Evolutionary conservation across 2,797 vertebrate species (phyloP), one percentile per base, ranked within the genome.

Genomic region (Coluber constrictor): DNA sequence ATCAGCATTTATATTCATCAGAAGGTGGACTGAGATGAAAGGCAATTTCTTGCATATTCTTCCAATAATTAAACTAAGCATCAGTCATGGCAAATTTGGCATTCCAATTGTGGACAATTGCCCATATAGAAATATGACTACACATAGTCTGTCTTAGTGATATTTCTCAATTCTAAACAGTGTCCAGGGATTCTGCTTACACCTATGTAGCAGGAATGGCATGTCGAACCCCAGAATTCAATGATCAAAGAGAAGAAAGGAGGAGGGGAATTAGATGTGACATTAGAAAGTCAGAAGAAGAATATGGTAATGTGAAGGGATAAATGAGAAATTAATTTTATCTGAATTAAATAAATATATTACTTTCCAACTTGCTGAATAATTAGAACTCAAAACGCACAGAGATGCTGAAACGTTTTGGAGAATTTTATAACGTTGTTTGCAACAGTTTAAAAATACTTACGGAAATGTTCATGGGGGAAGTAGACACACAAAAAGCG

Each of bases 21-120:
- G 54, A 88, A 63, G 59, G 20, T 88, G 20, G 47, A 83, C 79
- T 55, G 91, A 61, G 91, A 83, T 94, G 51, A 92, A 94, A 88
- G 57, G 32, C 61, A 47, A 32, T 79, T 88, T 90, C 4, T 86
- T 37, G 55, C 57, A 57, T 43, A 57, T 27, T 47, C 86, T 51
- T 79, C 25, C 3, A 55, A 51, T 79, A 79, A 79, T 1, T 90
- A 55, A 57, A 59, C 27, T 47, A 86, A 32, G 61, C 43, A 70
- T 51, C 13, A 79, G 56, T 79, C 37, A 59, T 20, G 32, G 25
- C 43, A 47, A 89, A 91, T 83, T 5, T 83, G 25, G 57, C 18
- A 55, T 15, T 25, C 61, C 37, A 29, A 20, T 57, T 57, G 54
- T 55, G 32, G 55, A 56, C 54, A 25, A 79, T 51, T 51, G 47